phyloP scores from a whole-genome alignment of 2,113 vertebrate genomes.

The Engraulis encrasicolus region DNA sequence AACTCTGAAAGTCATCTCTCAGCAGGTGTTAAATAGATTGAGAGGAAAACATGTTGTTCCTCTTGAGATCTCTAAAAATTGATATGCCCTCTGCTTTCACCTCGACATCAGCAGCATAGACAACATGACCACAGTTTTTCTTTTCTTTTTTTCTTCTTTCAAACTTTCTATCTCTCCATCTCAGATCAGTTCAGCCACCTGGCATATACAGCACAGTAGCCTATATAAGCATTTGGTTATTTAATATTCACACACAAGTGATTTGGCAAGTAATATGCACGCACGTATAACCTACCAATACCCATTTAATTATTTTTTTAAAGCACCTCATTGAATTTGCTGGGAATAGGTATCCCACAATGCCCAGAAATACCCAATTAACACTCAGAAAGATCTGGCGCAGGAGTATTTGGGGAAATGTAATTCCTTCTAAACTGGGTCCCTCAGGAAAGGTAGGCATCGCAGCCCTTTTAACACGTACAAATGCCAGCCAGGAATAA shows the following conservation, averaged over 20 bases:
- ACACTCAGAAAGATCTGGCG: conserved; percentile 50
- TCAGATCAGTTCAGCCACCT: conserved; percentile 9
- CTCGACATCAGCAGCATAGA: conserved; percentile 43
- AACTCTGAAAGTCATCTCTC: conserved; percentile 38
- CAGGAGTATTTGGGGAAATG: conserved; percentile 61
- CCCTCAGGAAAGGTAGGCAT: conserved; percentile 57
- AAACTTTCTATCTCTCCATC: too few species aligned
- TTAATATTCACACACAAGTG: conserved; percentile 44
- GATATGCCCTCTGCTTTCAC: conserved; percentile 41
- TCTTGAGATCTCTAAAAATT: conserved; percentile 37
- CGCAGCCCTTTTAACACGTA: conserved; percentile 60
- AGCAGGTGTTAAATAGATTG: conserved; percentile 39
- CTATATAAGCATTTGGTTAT: conserved; percentile 36
- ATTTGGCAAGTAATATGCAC: conserved; percentile 42
- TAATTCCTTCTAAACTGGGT: conserved; percentile 60
- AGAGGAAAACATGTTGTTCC: conserved; percentile 32
- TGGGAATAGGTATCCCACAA: conserved; percentile 53
- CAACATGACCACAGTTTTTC: conserved; percentile 30
- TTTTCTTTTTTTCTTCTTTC: too few species aligned
- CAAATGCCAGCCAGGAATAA: conserved; percentile 63
- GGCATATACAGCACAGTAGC: conserved; percentile 4
- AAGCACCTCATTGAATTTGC: conserved; percentile 46
- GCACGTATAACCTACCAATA: conserved; percentile 43
- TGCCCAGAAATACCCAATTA: conserved; percentile 58
- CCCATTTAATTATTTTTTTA: conserved; percentile 47